A percentile compares a stretch with the other conserved stretches of the same genome.
Evolutionary conservation across 2,888 invertebrate genomes (phyloP).

Genomic region (Philereme vetulata): DNA sequence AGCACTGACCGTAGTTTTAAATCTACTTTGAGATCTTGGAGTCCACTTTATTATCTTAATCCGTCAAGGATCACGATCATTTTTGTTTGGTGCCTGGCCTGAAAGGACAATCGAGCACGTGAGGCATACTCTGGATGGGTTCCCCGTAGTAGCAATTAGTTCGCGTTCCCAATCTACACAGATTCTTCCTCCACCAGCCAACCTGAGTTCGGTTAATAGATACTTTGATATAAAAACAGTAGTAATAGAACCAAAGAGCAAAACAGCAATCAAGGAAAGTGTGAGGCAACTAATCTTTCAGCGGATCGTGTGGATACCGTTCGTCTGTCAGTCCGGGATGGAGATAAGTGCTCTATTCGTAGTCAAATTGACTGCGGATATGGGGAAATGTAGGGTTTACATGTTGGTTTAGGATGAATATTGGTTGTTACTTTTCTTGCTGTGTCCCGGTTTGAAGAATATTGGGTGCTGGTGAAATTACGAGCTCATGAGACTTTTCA

Average conservation of each 20-base stretch:
- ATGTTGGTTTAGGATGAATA: constrained; percentile 1
- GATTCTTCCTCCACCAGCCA: not conserved
- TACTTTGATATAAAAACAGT: constrained; percentile 21
- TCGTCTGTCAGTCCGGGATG: constrained; percentile 33
- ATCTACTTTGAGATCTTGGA: too few relatives aligned
- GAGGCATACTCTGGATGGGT: too few relatives aligned
- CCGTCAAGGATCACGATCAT: too few relatives aligned
- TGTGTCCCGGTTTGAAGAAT: too few relatives aligned
- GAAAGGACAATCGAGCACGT: too few relatives aligned
- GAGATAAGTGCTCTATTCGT: constrained; percentile 32
- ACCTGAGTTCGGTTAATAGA: not conserved
- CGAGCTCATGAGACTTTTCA: too few relatives aligned
- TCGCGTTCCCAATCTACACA: too few relatives aligned
- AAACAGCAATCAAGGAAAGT: constrained; percentile 43
- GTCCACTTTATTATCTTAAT: too few relatives aligned
- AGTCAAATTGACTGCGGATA: constrained; percentile 19
- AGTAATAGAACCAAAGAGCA: constrained; percentile 21
- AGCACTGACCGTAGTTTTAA: too few relatives aligned
- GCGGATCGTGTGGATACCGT: constrained; percentile 36
- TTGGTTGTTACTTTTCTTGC: constrained; percentile 7
- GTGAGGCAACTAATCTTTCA: constrained; percentile 47
- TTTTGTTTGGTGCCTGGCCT: too few relatives aligned
- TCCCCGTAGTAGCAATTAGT: too few relatives aligned
- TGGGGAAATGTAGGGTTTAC: constrained; percentile 13
- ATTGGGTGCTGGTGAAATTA: too few relatives aligned